Percentiles rank a stretch among this genome's conserved stretches.
Evolutionary conservation across 2,113 vertebrate genomes (phyloP).

Genomic region (Cepphus grylle): DNA sequence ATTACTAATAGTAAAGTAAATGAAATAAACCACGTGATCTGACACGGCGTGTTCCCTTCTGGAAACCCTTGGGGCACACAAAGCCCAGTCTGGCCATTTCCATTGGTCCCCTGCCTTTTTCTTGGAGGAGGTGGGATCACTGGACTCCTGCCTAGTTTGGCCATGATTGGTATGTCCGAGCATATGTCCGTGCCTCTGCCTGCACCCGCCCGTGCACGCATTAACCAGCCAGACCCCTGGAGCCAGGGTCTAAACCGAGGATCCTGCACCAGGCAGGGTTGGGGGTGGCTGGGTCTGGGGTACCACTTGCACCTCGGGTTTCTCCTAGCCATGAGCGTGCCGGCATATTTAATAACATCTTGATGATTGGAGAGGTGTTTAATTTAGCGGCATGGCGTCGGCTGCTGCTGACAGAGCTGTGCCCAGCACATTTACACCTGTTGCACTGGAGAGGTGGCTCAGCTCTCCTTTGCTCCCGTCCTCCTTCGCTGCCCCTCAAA

Average conservation of each 20-base stretch:
- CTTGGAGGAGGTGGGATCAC: neutral
- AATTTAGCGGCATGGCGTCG: neutral
- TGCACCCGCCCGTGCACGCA: fast-evolving
- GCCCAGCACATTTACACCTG: slow-evolving; percentile 55
- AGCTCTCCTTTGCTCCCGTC: neutral
- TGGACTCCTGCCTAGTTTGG: neutral
- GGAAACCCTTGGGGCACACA: neutral
- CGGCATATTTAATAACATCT: neutral
- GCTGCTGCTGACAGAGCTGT: slow-evolving; percentile 2
- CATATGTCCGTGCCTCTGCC: neutral
- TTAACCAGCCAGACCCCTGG: neutral
- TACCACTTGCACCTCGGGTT: neutral
- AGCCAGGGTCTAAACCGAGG: neutral
- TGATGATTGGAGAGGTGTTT: neutral
- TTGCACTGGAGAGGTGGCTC: neutral
- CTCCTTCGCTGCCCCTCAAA: neutral
- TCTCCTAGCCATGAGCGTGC: neutral
- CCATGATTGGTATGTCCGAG: fast-evolving
- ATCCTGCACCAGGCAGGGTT: neutral
- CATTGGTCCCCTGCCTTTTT: neutral
- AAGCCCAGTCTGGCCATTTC: neutral
- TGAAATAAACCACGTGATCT: neutral
- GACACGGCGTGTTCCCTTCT: neutral
- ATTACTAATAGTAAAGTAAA: neutral
- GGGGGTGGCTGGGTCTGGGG: neutral